Conservation (phyloP, 2,113 vertebrate genomes). For the Seriola quinqueradiata region DNA sequence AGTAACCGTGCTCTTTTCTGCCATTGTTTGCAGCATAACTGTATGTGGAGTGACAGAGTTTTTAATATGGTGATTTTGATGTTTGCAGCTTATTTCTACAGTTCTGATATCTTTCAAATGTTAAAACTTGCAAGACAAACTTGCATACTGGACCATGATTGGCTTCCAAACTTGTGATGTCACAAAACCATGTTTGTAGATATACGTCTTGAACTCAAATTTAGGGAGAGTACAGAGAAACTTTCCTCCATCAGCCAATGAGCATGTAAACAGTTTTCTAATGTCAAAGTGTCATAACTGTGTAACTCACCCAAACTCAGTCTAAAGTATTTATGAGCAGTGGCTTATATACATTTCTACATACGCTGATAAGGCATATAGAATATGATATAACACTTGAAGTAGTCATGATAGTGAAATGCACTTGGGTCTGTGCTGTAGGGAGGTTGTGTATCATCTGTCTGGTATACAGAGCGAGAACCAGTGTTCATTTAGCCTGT, state of each 20-base stretch:
- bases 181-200: not conserved
- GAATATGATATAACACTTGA: not conserved
- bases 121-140: too few species aligned
- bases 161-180: not conserved
- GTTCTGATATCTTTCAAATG: too few species aligned
- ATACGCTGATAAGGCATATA: not conserved
- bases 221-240: not conserved
- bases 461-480: conserved; percentile 28
- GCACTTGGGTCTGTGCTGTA: conserved; percentile 28
- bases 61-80: too few species aligned
- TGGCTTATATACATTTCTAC: conserved; percentile 1
- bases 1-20: too few species aligned
- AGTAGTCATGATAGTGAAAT: conserved; percentile 23
- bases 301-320: not conserved
- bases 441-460: conserved; percentile 26
- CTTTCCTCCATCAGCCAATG: not conserved
- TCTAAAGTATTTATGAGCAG: conserved; percentile 16
- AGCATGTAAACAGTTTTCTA: not conserved
- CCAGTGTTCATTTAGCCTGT: conserved; percentile 38
- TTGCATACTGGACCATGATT: not conserved
- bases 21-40: too few species aligned
- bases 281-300: too few species aligned
- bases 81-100: too few species aligned
- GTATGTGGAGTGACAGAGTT: too few species aligned
- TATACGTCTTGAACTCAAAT: not conserved